phyloP scores from a whole-genome alignment of 2,797 vertebrate species.

The Cheracebus regulus region DNA sequence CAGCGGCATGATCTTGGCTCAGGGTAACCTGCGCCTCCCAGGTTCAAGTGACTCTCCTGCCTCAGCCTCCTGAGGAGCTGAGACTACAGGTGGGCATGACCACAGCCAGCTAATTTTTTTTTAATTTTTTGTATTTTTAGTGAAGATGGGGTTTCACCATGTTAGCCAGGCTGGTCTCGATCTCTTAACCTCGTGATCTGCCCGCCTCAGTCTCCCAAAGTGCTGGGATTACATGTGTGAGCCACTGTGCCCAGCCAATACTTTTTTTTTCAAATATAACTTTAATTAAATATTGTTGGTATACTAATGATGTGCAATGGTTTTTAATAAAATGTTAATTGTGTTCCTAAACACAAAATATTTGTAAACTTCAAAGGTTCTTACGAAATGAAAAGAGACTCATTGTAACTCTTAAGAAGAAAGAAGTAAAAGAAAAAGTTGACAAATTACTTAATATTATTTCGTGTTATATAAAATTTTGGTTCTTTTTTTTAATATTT shows the following conservation, averaged over 20 bases:
- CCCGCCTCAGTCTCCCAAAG: neutral
- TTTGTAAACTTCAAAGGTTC: neutral
- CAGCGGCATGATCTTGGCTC: too few relatives aligned
- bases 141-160: neutral
- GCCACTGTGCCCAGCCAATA: neutral
- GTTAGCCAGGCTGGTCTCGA: neutral
- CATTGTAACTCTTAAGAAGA: neutral
- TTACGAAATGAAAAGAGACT: neutral
- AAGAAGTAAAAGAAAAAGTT: neutral
- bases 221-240: neutral
- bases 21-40: too few relatives aligned
- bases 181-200: neutral
- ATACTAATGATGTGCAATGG: neutral
- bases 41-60: too few relatives aligned
- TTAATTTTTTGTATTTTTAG: neutral
- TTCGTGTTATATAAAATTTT: neutral
- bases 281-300: conserved; percentile 12
- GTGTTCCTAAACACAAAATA: neutral
- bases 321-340: neutral
- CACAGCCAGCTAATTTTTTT: too few relatives aligned
- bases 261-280: neutral
- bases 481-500: neutral
- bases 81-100: too few relatives aligned
- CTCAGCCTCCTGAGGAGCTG: too few relatives aligned
- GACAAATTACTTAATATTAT: neutral